Conservation (phyloP, 1,140 invertebrate genomes). For the Conus ventricosus region DNA sequence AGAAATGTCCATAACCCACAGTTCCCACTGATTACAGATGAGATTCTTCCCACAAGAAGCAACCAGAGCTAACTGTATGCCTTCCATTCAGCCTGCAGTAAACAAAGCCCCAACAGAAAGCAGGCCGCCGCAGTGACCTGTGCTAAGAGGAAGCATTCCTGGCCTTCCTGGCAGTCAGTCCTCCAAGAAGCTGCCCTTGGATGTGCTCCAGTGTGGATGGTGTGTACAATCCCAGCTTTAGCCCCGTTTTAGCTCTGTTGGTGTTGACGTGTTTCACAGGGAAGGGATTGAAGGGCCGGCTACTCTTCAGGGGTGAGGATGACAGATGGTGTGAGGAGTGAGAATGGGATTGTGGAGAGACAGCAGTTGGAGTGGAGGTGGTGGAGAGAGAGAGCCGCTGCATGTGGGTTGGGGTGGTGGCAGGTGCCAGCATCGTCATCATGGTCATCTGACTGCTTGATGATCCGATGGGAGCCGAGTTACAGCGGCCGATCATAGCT, state of each 20-base stretch:
- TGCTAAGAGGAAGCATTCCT: constrained; percentile 43
- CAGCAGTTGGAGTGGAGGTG: not conserved
- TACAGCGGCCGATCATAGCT: not conserved
- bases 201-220: constrained; percentile 49
- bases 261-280: constrained; percentile 61
- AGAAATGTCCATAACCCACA: not conserved
- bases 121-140: not conserved
- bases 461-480: constrained; percentile 8
- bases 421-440: not conserved
- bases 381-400: constrained; percentile 14
- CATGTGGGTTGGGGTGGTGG: constrained; percentile 15
- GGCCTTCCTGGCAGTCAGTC: constrained; percentile 35
- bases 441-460: not conserved
- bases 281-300: constrained; percentile 61
- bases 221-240: constrained; percentile 68
- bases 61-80: not conserved
- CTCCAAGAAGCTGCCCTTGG: constrained; percentile 37
- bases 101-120: not conserved
- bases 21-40: not conserved
- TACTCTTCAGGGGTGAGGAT: constrained; percentile 27
- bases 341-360: not conserved
- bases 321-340: not conserved
- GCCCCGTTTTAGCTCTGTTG: constrained; percentile 59
- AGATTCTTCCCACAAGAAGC: not conserved
- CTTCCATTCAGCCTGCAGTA: not conserved